phyloP scores from a whole-genome alignment of 1,140 invertebrate species.

The Ceratitis capitata region DNA sequence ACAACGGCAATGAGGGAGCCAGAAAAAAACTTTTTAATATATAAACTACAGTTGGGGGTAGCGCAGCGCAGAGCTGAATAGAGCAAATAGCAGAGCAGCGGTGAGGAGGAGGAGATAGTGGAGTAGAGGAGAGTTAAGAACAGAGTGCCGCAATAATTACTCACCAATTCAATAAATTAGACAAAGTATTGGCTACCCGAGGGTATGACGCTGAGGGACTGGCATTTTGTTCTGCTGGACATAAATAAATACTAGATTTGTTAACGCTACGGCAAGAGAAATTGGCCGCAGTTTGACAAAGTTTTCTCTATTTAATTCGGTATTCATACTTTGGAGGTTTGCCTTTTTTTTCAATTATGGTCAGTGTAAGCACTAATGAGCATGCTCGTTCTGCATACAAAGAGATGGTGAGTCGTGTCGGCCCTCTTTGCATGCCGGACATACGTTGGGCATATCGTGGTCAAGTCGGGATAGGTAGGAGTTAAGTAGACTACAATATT shows the following conservation, averaged over 20 bases:
- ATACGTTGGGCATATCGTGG: too few species aligned
- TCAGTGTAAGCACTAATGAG: not conserved
- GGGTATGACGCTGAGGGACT: not conserved
- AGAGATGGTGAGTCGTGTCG: too few species aligned
- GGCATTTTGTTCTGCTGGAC: not conserved
- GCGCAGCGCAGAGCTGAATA: not conserved
- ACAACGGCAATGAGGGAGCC: not conserved
- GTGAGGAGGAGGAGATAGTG: too few species aligned
- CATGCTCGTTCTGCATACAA: too few species aligned
- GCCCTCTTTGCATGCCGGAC: too few species aligned
- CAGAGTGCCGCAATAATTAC: conserved; percentile 9
- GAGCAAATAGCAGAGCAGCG: not conserved
- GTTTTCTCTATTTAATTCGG: not conserved
- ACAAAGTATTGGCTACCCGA: not conserved
- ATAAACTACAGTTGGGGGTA: not conserved
- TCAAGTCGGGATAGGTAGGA: too few species aligned
- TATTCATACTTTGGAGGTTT: not conserved
- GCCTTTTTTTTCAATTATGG: not conserved
- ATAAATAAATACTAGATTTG: not conserved
- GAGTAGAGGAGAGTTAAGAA: too few species aligned
- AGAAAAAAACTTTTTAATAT: not conserved
- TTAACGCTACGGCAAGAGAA: not conserved
- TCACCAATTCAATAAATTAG: conserved; percentile 35
- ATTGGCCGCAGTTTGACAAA: not conserved
- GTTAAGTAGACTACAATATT: too few species aligned